A percentile compares a stretch with the other conserved stretches of the same genome.
Evolutionary conservation across 2,888 invertebrate genomes (phyloP).

Genomic region (Hydroisotoma schaefferi): DNA sequence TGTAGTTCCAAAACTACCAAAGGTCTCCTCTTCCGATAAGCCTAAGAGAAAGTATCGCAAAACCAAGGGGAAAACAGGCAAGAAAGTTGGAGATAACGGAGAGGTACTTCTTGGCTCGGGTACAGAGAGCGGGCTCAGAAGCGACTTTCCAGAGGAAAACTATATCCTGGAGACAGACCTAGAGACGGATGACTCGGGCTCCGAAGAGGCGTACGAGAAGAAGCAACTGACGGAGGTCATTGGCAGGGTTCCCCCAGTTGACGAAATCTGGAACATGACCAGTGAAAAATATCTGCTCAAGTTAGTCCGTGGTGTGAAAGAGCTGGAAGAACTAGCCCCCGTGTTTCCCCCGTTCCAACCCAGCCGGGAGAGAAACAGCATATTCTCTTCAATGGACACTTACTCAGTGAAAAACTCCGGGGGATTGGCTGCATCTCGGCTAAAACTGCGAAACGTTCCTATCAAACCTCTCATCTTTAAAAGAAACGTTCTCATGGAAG

Average conservation of each 20-base stretch:
- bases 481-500: constrained; percentile 22
- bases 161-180: constrained; percentile 69
- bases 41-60: constrained; percentile 24
- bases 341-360: constrained; percentile 10
- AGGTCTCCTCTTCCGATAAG: constrained; percentile 5
- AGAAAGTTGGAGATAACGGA: constrained; percentile 10
- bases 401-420: constrained; percentile 22
- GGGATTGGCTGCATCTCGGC: constrained; percentile 15
- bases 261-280: constrained; percentile 43
- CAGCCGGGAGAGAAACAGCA: not conserved
- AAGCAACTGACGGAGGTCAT: constrained; percentile 40
- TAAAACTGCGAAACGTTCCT: constrained; percentile 29
- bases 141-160: constrained; percentile 9
- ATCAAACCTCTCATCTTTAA: constrained; percentile 34
- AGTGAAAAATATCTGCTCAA: constrained; percentile 44
- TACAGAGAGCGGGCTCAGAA: not conserved
- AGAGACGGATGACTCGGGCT: constrained; percentile 62
- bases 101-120: constrained; percentile 15
- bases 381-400: constrained; percentile 3
- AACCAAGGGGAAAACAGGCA: constrained; percentile 28
- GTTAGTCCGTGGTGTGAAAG: constrained; percentile 40
- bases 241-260: constrained; percentile 23
- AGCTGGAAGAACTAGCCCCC: constrained; percentile 35
- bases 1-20: constrained; percentile 9
- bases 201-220: constrained; percentile 42